Evolutionary conservation across 1,140 invertebrate genomes (phyloP).

Genomic region (Drosophila aff.): DNA sequence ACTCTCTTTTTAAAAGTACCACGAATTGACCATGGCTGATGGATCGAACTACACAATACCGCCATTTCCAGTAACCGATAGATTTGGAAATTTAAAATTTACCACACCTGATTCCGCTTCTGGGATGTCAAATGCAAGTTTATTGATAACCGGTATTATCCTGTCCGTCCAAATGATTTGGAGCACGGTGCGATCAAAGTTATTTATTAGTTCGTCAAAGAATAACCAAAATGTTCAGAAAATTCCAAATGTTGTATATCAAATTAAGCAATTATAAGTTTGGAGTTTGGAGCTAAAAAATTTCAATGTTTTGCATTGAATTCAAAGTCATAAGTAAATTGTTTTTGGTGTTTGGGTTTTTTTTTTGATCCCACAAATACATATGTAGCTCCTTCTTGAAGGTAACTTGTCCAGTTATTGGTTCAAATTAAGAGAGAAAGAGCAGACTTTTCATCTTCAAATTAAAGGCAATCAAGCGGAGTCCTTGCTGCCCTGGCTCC

Average conservation of each 20-base stretch:
- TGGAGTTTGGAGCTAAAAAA: not conserved
- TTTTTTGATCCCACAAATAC: conserved; percentile 5
- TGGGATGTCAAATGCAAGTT: not conserved
- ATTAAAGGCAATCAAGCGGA: conserved; percentile 69
- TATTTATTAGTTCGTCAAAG: not conserved
- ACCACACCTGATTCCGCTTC: not conserved
- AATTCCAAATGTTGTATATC: not conserved
- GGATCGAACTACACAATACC: not conserved
- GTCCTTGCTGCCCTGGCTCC: conserved; percentile 1
- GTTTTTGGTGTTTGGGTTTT: not conserved
- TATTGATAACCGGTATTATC: not conserved
- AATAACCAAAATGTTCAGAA: too few species aligned
- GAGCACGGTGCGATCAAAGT: not conserved
- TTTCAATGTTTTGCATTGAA: not conserved
- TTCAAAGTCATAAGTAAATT: not conserved
- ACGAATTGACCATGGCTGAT: conserved; percentile 5
- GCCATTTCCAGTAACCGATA: not conserved
- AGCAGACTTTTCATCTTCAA: conserved; percentile 36
- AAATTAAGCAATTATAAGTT: not conserved
- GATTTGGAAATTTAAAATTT: too few species aligned
- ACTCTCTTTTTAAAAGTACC: not conserved
- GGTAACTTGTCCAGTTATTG: conserved; percentile 20
- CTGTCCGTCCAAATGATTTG: not conserved
- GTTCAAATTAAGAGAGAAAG: conserved; percentile 45
- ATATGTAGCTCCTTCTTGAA: not conserved